phyloP scores from a whole-genome alignment of 2,113 vertebrate species.

The Columba janthina region DNA sequence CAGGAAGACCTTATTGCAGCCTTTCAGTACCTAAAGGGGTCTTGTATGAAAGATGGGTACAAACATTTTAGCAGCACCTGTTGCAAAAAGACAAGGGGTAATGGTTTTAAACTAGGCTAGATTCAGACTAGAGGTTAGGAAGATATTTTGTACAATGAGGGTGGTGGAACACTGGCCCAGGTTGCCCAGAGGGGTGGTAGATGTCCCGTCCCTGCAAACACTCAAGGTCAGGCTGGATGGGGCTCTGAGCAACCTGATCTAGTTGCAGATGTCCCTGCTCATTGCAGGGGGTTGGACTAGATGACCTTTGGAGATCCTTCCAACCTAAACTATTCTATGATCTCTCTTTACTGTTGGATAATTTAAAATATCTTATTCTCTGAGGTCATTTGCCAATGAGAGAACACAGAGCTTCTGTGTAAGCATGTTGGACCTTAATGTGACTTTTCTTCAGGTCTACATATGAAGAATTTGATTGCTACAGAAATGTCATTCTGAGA shows the following conservation, averaged over 20 bases:
- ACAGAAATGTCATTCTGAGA: background rate
- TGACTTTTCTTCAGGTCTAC: background rate
- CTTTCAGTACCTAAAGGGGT: background rate
- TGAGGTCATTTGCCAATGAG: background rate
- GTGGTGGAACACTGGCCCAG: background rate
- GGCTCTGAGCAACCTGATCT: background rate
- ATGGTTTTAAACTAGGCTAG: background rate
- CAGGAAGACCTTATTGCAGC: background rate
- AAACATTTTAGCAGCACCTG: background rate
- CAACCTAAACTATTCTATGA: background rate
- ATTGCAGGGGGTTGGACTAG: background rate
- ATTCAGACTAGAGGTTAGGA: background rate
- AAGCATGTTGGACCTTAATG: background rate
- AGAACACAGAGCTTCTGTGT: background rate
- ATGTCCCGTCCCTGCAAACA: background rate
- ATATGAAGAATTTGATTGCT: background rate
- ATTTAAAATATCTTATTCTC: background rate
- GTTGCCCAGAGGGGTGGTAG: background rate
- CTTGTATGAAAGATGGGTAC: background rate
- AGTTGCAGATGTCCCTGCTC: background rate
- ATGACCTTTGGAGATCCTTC: background rate
- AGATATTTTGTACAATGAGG: background rate
- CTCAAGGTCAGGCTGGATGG: background rate
- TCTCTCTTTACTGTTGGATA: background rate
- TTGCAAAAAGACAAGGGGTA: too few relatives aligned